phyloP scores from a whole-genome alignment of 2,888 invertebrate species.

The Cerastis rubricosa region DNA sequence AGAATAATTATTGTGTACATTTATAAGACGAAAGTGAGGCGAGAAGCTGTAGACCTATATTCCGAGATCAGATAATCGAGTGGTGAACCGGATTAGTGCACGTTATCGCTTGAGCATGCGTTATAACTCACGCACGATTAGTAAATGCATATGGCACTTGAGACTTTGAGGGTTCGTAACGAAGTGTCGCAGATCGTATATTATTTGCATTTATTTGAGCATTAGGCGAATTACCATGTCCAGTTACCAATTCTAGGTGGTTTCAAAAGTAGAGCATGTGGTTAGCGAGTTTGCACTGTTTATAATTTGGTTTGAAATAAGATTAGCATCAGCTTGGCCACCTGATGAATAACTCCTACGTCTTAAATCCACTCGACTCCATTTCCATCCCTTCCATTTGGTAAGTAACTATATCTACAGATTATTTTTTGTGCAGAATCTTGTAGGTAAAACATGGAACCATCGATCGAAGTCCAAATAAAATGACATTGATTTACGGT shows the following conservation, averaged over 20 bases:
- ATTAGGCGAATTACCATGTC: conserved; percentile 29
- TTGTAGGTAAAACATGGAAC: not conserved
- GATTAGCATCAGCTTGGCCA: conserved; percentile 1
- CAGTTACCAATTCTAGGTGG: conserved; percentile 15
- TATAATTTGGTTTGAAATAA: conserved; percentile 18
- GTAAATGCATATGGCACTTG: conserved; percentile 50
- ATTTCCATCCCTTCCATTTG: not conserved
- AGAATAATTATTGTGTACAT: conserved; percentile 58
- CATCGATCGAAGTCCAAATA: not conserved
- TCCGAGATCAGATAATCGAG: conserved; percentile 62
- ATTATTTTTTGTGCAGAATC: not conserved
- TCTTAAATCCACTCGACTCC: not conserved
- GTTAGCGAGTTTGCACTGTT: not conserved
- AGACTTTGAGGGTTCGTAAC: conserved; percentile 15
- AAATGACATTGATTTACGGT: conserved; percentile 32
- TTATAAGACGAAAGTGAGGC: conserved; percentile 47
- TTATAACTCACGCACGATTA: conserved; percentile 58
- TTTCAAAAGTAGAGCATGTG: conserved; percentile 19
- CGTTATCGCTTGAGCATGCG: conserved; percentile 52
- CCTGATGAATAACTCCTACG: conserved; percentile 24
- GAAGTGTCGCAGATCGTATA: conserved; percentile 40
- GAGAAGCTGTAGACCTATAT: conserved; percentile 54
- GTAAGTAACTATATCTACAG: not conserved
- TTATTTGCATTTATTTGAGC: conserved; percentile 22
- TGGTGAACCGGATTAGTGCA: conserved; percentile 51